Evolutionary conservation across 2,888 invertebrate genomes (phyloP), one percentile per base, ranked within the genome.

Genomic region (Tipula unca): DNA sequence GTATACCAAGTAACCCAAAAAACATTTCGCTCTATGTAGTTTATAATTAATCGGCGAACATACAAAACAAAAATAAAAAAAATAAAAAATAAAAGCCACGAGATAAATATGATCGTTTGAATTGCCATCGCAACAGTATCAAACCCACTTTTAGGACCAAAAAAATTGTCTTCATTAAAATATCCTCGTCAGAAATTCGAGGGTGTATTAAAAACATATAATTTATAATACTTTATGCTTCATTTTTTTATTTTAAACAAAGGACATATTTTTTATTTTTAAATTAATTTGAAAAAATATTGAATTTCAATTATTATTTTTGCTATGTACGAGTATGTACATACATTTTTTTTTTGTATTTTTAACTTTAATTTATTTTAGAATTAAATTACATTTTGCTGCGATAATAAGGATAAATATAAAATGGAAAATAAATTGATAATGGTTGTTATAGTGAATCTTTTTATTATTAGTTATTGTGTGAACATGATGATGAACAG

Each of bases 281-380:
- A 69, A 25, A 25, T 69, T 25, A 69, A 25, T 69, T 3, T 25
- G 10, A 69, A 69, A 20, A 69, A 69, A 69, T 69, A 69, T 69
- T 69, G 69, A 69, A 69, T 69, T 69, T 69, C 69, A 69, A 69
- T 69, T 69, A 69, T 69, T 69, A 69, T 69, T 69, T 69, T 25
- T 69, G 69, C 69, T 69, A 25, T 54, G n/a, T n/a, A n/a, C n/a
- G n/a, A 10, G 4, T 48, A 17, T 69, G n/a, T 48, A 25, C 25
- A 25, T 8, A 25, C n/a, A n/a, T n/a, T n/a, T n/a, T n/a, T 69
- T 69, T 69, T 48, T 39, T 39, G 10, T 39, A n/a, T 69, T 69
- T 48, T 54, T 54, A 54, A 54, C 5, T 54, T 54, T 54, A 54
- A 54, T 69, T 69, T 69, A 69, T 69, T 69, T 69, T 69, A 69